A percentile compares a stretch with the other conserved stretches of the same genome.
Conservation (phyloP, 2,888 invertebrate species). For the Spisula subtruncata region DNA sequence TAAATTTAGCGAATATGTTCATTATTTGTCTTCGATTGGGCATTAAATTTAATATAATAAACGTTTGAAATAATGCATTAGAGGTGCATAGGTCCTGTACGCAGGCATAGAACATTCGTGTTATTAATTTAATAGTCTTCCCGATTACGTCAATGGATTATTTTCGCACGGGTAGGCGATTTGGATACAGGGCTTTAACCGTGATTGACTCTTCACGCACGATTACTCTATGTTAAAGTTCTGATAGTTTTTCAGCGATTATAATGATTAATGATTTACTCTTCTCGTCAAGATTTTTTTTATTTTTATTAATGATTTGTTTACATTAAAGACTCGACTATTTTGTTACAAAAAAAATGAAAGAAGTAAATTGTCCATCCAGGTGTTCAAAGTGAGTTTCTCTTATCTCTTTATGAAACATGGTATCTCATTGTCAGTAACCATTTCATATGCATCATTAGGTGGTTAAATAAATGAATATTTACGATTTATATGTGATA, state of each 20-base stretch:
- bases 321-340: neutral
- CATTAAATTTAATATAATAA: slow-evolving; percentile 13
- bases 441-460: neutral
- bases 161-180: slow-evolving; percentile 22
- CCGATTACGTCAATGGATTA: slow-evolving; percentile 6
- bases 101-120: neutral
- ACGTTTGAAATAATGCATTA: neutral
- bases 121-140: neutral
- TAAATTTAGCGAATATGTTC: no score
- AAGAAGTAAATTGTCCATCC: neutral
- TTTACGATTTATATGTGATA: neutral
- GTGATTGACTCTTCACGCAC: neutral
- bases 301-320: slow-evolving; percentile 9
- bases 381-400: neutral
- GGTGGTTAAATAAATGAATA: neutral
- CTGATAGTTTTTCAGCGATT: neutral
- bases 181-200: neutral
- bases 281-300: neutral
- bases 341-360: neutral
- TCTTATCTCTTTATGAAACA: neutral
- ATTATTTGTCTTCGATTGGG: neutral
- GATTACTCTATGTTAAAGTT: slow-evolving; percentile 12
- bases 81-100: neutral
- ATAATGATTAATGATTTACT: slow-evolving; percentile 9
- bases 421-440: neutral